Evolutionary conservation across 2,797 vertebrate genomes (phyloP), one percentile per base, ranked within the genome.

Genomic region (Perodicticus potto): DNA sequence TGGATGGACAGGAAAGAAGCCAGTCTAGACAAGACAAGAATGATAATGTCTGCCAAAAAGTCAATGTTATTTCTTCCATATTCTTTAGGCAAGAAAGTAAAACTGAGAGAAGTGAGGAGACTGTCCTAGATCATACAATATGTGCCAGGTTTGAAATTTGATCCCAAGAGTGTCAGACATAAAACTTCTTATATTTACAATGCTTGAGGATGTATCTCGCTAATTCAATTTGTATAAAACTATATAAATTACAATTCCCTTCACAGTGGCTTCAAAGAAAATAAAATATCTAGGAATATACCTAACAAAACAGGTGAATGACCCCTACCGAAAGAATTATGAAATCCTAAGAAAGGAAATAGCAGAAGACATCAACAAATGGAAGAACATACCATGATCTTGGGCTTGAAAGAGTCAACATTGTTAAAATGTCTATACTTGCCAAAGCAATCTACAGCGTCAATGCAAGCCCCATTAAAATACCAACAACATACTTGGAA

Each of bases 201-300:
- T 37, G 53, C 70, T 80, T 45, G 55, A 19, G 27, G 45, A 8
- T 65, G 27, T 23, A 59, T 72, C 86, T 82, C 59, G 17, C 61
- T 73, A 70, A 80, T 53, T 70, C 10, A 43, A n/a, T 84, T 77
- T 81, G 72, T 85, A 83, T 53, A 72, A 88, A 92, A 43, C 57
- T 16, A 69, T 49, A 57, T 29, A 73, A 74, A 84, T 72, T 80
- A 53, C 14, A 53, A 53, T 53, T 53, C 49, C 14, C 14, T 53
- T 53, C 49, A 53, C 49, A 53, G 49, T 53, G 49, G 49, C 49
- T 17, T 53, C 14, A 53, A 53, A 53, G 49, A 53, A 53, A 53
- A 53, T 53, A 53, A 53, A 53, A 53, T 53, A 53, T 14, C 9
- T 45, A 53, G 49, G 49, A 53, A 53, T 16, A 53, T 53, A 17